Percentiles rank a stretch among this genome's conserved stretches.
Evolutionary conservation across 2,888 invertebrate genomes (phyloP).

Genomic region (Lamellibrachia columna): DNA sequence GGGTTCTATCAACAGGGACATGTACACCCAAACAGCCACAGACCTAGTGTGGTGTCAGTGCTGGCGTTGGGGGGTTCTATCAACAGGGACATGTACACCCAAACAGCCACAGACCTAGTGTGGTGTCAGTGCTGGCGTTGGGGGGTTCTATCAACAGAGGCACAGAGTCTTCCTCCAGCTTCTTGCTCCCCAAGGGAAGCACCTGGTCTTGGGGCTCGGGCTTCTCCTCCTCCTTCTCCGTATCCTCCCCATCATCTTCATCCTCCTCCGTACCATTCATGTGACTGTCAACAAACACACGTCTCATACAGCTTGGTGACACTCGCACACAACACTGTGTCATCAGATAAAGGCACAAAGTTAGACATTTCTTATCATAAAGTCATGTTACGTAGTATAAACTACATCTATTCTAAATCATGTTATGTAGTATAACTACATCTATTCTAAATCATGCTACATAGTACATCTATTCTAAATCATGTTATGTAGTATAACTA

Average conservation of each 20-base stretch:
- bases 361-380: no score
- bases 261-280: background rate
- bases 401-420: no score
- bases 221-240: background rate
- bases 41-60: no score
- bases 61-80: background rate
- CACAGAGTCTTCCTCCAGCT: conserved; percentile 44
- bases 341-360: no score
- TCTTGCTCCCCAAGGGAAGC: conserved; percentile 17
- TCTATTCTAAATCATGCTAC: no score
- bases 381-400: no score
- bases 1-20: conserved; percentile 41
- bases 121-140: conserved; percentile 55
- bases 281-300: background rate
- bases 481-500: no score
- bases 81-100: conserved; percentile 19
- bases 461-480: no score
- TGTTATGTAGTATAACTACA: no score
- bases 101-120: conserved; percentile 44
- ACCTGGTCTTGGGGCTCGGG: background rate
- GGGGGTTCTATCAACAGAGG: conserved; percentile 49
- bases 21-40: no score
- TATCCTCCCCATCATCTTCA: background rate
- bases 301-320: background rate
- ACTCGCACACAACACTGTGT: background rate